Conservation (phyloP, 2,113 vertebrate genomes). For the Serilophus lunatus region DNA sequence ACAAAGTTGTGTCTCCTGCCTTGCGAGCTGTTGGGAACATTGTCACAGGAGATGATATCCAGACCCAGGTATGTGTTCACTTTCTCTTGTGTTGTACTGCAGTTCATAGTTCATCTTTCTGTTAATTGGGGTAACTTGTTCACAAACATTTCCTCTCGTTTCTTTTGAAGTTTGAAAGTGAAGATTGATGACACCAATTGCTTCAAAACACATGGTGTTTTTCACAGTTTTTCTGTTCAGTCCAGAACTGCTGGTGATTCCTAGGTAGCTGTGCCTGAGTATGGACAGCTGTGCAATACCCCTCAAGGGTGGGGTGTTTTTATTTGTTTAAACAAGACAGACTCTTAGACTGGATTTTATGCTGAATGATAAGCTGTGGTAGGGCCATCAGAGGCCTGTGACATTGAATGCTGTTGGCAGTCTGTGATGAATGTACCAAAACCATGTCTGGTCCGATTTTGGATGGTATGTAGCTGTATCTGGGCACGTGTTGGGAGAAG, state of each 20-base stretch:
- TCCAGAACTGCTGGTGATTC: background rate
- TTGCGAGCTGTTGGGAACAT: constrained; percentile 95
- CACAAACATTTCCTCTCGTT: background rate
- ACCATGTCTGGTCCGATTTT: background rate
- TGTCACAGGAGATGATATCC: constrained; percentile 95
- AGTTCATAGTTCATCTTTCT: background rate
- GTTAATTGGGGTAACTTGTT: background rate
- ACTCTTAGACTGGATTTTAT: background rate
- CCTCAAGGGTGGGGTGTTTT: background rate
- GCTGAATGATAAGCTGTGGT: background rate
- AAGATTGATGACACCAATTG: background rate
- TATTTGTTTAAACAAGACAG: background rate
- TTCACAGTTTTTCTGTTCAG: background rate
- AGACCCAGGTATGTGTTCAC: constrained; percentile 86
- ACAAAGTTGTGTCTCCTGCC: constrained; percentile 97
- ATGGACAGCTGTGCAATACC: background rate
- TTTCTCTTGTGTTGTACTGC: background rate
- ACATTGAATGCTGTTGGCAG: background rate
- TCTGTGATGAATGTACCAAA: background rate
- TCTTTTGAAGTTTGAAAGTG: background rate
- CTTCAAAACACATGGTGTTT: background rate
- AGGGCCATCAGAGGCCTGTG: background rate
- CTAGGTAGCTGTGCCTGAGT: background rate
- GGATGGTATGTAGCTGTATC: background rate
- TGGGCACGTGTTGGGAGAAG: background rate